Conservation (phyloP, 2,113 vertebrate species). For the Labeo rohita region DNA sequence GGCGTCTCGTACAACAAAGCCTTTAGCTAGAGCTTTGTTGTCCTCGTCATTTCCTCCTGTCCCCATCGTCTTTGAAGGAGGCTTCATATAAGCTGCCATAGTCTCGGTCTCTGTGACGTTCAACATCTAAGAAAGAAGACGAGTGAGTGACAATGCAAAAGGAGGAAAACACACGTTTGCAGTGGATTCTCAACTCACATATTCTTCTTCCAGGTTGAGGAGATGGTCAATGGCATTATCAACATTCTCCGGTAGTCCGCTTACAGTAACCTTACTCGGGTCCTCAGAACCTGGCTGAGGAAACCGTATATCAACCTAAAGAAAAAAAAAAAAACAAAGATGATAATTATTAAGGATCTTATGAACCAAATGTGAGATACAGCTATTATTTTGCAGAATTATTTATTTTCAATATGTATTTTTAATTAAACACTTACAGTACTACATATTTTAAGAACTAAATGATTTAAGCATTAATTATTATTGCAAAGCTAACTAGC, state of each 20-base stretch:
- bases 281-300: constrained; percentile 80
- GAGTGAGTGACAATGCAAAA: not conserved
- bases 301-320: constrained; percentile 82
- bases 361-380: not conserved
- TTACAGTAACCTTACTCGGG: constrained; percentile 80
- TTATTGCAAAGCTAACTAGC: no score
- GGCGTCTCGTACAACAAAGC: constrained; percentile 82
- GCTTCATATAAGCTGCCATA: constrained; percentile 83
- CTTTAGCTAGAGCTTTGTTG: constrained; percentile 74
- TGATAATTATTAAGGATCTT: not conserved
- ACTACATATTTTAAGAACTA: no score
- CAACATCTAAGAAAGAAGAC: constrained; percentile 72
- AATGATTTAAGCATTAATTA: no score
- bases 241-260: constrained; percentile 78
- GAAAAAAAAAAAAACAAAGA: no score
- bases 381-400: not conserved
- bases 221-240: constrained; percentile 82
- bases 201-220: constrained; percentile 85
- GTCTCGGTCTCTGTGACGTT: constrained; percentile 82
- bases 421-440: not conserved
- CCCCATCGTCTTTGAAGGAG: constrained; percentile 74
- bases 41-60: constrained; percentile 72
- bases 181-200: constrained; percentile 70
- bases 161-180: not conserved
- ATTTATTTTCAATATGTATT: not conserved